Percentiles rank a stretch among this genome's conserved stretches.
phyloP scores from a whole-genome alignment of 2,888 invertebrate genomes.

The Acanthosepion pharaonis region DNA sequence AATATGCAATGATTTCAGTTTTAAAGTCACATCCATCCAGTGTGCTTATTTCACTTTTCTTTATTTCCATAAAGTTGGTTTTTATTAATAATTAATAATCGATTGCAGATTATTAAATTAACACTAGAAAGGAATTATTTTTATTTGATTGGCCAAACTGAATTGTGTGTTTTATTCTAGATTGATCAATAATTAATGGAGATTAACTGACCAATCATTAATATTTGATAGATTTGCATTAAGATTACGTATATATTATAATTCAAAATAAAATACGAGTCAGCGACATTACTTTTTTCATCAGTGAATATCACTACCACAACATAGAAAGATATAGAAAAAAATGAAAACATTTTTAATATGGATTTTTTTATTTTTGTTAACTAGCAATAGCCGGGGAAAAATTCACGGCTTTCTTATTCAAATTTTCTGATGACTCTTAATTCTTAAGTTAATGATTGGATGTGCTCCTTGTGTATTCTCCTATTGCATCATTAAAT shows the following conservation, averaged over 20 bases:
- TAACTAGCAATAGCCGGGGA: too few species aligned
- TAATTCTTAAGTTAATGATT: too few species aligned
- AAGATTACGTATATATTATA: not conserved
- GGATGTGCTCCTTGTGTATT: too few species aligned
- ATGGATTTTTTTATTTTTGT: too few species aligned
- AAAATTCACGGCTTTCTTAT: too few species aligned
- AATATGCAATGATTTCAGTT: not conserved
- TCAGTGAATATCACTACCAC: too few species aligned
- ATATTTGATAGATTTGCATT: not conserved
- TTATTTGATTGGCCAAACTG: not conserved
- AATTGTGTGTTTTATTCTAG: not conserved
- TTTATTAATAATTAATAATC: not conserved
- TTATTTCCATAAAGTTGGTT: not conserved
- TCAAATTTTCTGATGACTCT: too few species aligned
- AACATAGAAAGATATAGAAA: too few species aligned
- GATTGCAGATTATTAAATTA: not conserved
- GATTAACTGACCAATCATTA: not conserved
- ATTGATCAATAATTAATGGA: not conserved
- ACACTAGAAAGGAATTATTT: not conserved
- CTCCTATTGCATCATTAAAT: too few species aligned
- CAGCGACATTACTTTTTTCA: too few species aligned
- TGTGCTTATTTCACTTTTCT: not conserved
- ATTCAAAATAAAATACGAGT: not conserved
- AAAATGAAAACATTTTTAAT: too few species aligned
- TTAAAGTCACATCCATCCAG: not conserved